These are phyloP conservation scores for Tringa solitaria DNA, from an alignment of 2,113 vertebrate genomes.

Conservation along the genomic window DNA sequence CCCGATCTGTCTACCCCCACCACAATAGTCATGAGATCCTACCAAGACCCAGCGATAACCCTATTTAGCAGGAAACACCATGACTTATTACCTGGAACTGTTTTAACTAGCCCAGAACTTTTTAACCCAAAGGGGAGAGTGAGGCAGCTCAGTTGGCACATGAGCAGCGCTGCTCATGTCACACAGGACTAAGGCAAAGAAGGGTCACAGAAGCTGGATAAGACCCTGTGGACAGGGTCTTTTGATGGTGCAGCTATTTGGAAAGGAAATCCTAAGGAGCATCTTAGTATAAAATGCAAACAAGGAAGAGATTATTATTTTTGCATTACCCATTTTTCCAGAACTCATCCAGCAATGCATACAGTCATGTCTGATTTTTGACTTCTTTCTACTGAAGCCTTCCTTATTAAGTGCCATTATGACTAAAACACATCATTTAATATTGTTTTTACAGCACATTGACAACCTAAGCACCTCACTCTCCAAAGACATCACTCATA, in stretches of 20 bases:
- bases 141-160: not conserved
- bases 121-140: not conserved
- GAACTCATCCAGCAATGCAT: not conserved
- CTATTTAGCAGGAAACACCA: not conserved
- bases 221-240: not conserved
- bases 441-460: not conserved
- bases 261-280: not conserved
- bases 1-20: rapidly evolving
- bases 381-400: not conserved
- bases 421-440: not conserved
- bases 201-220: not conserved
- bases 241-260: not conserved
- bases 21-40: not conserved
- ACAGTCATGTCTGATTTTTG: not conserved
- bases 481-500: not conserved
- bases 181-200: not conserved
- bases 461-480: not conserved
- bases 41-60: not conserved
- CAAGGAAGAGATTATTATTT: not conserved
- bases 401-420: not conserved
- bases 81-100: not conserved
- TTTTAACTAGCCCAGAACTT: not conserved
- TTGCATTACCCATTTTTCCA: not conserved
- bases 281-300: not conserved
- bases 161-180: rapidly evolving